Base-by-base conservation (phyloP, 2,888 invertebrate genomes). In the Heteromurus nitidus region DNA sequence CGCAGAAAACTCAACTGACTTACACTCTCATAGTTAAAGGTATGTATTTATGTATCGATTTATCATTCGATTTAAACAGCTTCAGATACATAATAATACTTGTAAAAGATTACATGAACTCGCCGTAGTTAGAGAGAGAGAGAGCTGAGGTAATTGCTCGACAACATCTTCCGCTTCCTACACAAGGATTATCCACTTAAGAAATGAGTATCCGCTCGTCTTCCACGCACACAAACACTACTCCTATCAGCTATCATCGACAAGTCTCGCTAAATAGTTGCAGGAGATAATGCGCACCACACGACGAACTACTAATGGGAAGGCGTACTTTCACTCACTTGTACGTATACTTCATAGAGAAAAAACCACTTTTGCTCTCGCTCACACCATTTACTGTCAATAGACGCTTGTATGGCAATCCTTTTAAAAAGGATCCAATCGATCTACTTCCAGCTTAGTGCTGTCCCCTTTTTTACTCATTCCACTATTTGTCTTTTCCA, bases 21-120 rank as follows among this genome's bases (percentile, higher is more conserved):
- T 87, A 86, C 80, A 80, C 47, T n/a, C 80, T 87, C 68, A 69
- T 82, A 79, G 85, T 87, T 74, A 85, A 82, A 85, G 85, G 87
- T 85, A 85, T 83, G 73, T 81, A 81, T 81, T 81, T 77, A 83
- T 81, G 87, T 85, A 85, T 83, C 77, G 83, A 81, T 81, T 81
- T 77, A 83, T 81, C 77, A 74, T 84, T 82, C 64, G 70, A 76
- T 75, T 84, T 80, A 68, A 75, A n/a, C n/a, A 67, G 26, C 44
- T 44, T 24, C 24, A 44, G 24, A 44, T 26, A 67, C 62, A 62
- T 7, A 7, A n/a, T 31, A 22, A 64, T 22, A 11, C 69, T 31
- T 20, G 69, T 53, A 50, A 67, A 30, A 69, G 53, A 55, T 55
- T 55, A 69, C 53, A 26, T 70, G 72, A 5, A 44, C 47, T 26